Evolutionary conservation across 2,888 invertebrate genomes (phyloP), one percentile per base, ranked within the genome.

Genomic region (Coenonympha glycerion): DNA sequence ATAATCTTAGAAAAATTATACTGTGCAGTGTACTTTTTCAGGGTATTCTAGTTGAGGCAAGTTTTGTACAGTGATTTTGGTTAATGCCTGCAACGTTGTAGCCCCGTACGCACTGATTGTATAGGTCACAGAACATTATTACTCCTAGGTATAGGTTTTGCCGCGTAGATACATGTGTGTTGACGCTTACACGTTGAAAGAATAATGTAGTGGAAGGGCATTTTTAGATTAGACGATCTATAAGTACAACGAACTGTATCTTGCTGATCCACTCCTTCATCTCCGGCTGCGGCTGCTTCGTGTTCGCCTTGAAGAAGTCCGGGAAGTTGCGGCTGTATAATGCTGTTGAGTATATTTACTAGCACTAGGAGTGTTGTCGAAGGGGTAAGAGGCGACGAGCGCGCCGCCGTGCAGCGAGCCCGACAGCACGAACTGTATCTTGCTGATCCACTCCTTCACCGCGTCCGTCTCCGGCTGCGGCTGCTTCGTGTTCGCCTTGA

Each of bases 311-410:
- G 85, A 97, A 96, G 77, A 94, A 95, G 80, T 98, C 98, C 0
- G 98, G 98, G 83, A 98, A 98, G 86, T 98, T 98, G 49, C 98
- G 91, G 83, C 98, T 98, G 64, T n/a, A n/a, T n/a, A n/a, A n/a
- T n/a, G n/a, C n/a, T n/a, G n/a, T n/a, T 18, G 3, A 11, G 6
- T 46, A 59, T 59, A 66, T 52, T 93, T 92, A 96, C 96, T 94
- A 81, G 95, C 93, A 88, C 93, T 96, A 15, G 96, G 95, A 3
- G 96, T 96, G 78, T 97, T 97, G 79, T 99, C 98, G 77, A 95
- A 99, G 0, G 99, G 98, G 79, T 98, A 99, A 68, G 97, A 97
- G 36, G 97, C 98, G 9, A 99, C 98, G 55, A 98, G 87, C 1
- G 96, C 95, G 36, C 98, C 98, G 0, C 98, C 98, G 75, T 98